A percentile compares a stretch with the other conserved stretches of the same genome.
Conservation (phyloP, 1,140 invertebrate species). For the Linepithema humile region DNA sequence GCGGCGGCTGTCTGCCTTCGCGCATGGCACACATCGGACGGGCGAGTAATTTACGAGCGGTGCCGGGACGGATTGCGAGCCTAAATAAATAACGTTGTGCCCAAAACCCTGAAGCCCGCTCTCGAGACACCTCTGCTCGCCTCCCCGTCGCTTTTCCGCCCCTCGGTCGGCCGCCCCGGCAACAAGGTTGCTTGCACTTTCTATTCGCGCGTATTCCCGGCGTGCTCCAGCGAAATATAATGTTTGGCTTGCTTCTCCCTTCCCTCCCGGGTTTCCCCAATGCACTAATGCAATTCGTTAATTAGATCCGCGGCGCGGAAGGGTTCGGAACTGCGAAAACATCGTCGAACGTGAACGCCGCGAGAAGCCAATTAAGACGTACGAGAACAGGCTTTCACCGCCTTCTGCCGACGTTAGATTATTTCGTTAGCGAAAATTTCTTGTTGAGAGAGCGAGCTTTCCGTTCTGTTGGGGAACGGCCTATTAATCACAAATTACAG, state of each 20-base stretch:
- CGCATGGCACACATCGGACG: conserved; percentile 7
- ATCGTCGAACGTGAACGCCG: conserved; percentile 41
- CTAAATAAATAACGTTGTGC: conserved; percentile 51
- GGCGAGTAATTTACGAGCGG: conserved; percentile 37
- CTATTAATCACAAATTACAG: conserved; percentile 44
- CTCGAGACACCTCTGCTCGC: background rate
- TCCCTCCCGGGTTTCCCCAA: background rate
- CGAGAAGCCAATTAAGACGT: conserved; percentile 49
- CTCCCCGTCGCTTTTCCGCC: conserved; percentile 27
- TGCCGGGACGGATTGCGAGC: conserved; percentile 34
- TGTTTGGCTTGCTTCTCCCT: conserved; percentile 23
- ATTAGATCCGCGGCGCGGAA: conserved; percentile 43
- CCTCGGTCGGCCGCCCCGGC: background rate
- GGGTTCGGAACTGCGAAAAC: conserved; percentile 53
- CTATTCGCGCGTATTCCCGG: conserved; percentile 30
- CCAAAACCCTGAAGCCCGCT: background rate
- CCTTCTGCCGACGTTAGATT: conserved; percentile 23
- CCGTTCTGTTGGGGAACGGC: background rate
- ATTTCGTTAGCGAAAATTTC: conserved; percentile 46
- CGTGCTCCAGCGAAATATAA: conserved; percentile 5
- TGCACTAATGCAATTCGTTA: conserved; percentile 56
- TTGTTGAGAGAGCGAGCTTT: background rate
- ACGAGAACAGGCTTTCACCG: background rate
- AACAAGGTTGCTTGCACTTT: conserved; percentile 33
- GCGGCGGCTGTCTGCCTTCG: background rate